Conservation (phyloP, 2,888 invertebrate species). For the Acrocyrtus sp. region DNA sequence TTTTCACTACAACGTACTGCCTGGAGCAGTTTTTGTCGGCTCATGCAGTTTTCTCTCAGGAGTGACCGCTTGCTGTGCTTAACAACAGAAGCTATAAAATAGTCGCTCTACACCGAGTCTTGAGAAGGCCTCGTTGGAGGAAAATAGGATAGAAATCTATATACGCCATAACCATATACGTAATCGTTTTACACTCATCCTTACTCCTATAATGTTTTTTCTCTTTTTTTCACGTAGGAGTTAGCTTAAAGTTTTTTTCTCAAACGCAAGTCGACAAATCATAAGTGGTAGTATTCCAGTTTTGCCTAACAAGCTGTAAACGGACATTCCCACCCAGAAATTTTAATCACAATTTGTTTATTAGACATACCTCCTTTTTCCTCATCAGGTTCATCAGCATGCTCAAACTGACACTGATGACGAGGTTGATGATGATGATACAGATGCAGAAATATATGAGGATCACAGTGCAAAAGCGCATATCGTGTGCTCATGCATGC, state of each 20-base stretch:
- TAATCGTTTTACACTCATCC: too few species aligned
- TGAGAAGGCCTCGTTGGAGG: too few species aligned
- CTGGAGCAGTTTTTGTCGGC: slow-evolving; percentile 1
- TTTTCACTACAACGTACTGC: not conserved
- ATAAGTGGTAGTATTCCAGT: slow-evolving; percentile 28
- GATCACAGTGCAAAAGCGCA: too few species aligned
- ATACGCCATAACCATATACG: too few species aligned
- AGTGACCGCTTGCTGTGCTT: slow-evolving; percentile 38
- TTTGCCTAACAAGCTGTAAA: slow-evolving; percentile 50
- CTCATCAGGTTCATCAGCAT: slow-evolving; percentile 40
- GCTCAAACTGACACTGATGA: slow-evolving; percentile 16
- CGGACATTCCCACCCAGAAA: slow-evolving; percentile 59
- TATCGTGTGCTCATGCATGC: too few species aligned
- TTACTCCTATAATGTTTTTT: too few species aligned
- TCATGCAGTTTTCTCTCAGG: slow-evolving; percentile 11
- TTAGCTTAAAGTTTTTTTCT: too few species aligned
- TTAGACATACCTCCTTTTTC: slow-evolving; percentile 42
- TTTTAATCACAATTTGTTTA: slow-evolving; percentile 55
- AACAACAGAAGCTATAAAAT: slow-evolving; percentile 44
- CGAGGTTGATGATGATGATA: too few species aligned
- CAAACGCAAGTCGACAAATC: slow-evolving; percentile 19
- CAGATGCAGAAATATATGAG: too few species aligned
- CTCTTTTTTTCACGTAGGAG: too few species aligned
- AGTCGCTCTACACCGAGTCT: slow-evolving; percentile 32
- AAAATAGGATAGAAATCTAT: too few species aligned